phyloP scores from a whole-genome alignment of 2,797 vertebrate species.

The Phoeniculus purpureus region DNA sequence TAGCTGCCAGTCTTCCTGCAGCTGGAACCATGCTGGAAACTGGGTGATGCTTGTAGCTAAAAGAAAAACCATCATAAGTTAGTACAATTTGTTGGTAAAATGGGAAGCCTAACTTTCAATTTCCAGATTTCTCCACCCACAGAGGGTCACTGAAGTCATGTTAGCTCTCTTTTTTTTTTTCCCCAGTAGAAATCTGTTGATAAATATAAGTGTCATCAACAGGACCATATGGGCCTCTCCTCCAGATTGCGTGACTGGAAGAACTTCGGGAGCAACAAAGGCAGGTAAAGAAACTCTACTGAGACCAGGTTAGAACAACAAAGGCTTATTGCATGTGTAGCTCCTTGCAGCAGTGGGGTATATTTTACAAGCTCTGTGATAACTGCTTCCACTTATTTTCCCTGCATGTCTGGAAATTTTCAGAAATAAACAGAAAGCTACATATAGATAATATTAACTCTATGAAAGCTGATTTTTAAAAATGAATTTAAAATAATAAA shows the following conservation, averaged over 20 bases:
- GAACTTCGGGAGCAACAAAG: neutral
- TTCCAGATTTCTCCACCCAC: neutral
- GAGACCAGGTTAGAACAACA: neutral
- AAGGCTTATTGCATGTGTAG: neutral
- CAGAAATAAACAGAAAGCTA: neutral
- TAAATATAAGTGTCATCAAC: neutral
- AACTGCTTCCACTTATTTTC: neutral
- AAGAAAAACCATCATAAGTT: slow-evolving; percentile 14
- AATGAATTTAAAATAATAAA: neutral
- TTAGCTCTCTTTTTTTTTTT: neutral
- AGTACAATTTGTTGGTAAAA: neutral
- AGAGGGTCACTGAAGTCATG: neutral
- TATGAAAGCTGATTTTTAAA: neutral
- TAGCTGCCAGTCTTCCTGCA: slow-evolving; percentile 56
- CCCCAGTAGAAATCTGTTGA: neutral
- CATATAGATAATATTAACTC: neutral
- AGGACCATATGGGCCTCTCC: neutral
- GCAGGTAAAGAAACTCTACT: neutral
- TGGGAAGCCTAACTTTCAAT: neutral
- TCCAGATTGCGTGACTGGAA: neutral
- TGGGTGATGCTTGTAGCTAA: slow-evolving; percentile 30
- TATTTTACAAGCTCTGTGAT: neutral
- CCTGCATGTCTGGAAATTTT: neutral
- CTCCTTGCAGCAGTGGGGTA: neutral
- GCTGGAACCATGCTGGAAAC: slow-evolving; percentile 38